Evolutionary conservation across 2,888 invertebrate species (phyloP), one percentile per base, ranked within the genome.

Genomic region (Orthosia cruda): DNA sequence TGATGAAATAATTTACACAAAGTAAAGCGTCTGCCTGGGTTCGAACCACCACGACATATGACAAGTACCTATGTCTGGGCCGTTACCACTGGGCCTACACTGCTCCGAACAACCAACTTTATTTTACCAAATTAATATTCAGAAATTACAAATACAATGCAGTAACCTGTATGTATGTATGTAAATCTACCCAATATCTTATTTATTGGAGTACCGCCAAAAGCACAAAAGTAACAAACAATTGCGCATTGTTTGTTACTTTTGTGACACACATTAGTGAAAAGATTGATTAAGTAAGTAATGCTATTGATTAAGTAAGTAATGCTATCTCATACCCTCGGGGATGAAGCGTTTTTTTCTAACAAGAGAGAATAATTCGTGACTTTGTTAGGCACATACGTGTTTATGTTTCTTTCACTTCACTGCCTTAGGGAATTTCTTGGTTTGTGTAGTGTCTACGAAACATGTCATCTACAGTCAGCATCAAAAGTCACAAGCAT

Each of bases 211-310:
- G 26, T 45, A 32, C 50, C 45, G 54, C 63, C 45, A 67, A 40
- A 66, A 40, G n/a, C 16, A 16, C 47, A 59, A 45, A 73, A 32
- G 45, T 23, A 68, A 68, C 63, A 79, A 64, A 68, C 63, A 77
- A 67, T n/a, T 77, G 4, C 32, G 40, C 55, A 57, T 45, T n/a
- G n/a, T n/a, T n/a, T n/a, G n/a, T n/a, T n/a, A n/a, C n/a, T n/a
- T n/a, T n/a, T n/a, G n/a, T n/a, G n/a, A n/a, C n/a, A n/a, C n/a
- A 15, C 67, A 69, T 75, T 65, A 69, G 71, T 64, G 47, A 58
- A 55, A 61, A 66, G 49, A 62, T 75, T 62, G 57, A 68, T 52
- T 47, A 52, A n/a, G 50, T 5, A 5, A 49, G 1, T 70, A 61
- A 69, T 64, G 20, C 18, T 57, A 57, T 65, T 62, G 57, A 68